Conservation (phyloP, 2,113 vertebrate genomes). For the Serilophus lunatus region DNA sequence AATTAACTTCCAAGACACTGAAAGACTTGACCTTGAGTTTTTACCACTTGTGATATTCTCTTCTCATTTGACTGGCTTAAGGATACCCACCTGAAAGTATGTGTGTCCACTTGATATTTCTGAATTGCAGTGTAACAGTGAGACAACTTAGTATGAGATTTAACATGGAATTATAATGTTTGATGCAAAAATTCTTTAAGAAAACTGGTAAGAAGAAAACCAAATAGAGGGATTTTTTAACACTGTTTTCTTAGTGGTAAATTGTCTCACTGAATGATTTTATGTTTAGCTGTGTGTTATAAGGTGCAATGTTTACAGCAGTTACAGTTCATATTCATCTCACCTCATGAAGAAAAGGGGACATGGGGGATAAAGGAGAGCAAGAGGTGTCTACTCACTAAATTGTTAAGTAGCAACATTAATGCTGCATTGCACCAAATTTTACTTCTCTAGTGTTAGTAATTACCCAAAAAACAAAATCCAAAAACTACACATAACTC, state of each 20-base stretch:
- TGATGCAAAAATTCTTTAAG: not conserved
- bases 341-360: not conserved
- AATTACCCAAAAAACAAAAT: not conserved
- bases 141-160: not conserved
- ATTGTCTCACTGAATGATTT: not conserved
- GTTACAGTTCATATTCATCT: not conserved
- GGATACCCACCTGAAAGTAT: not conserved
- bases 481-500: not conserved
- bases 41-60: not conserved
- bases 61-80: not conserved
- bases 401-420: not conserved
- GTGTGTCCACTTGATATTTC: not conserved
- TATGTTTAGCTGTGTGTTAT: not conserved
- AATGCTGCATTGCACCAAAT: not conserved
- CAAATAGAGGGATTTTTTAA: not conserved
- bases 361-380: not conserved
- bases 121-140: not conserved
- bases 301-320: not conserved
- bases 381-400: not conserved
- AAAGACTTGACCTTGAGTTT: not conserved
- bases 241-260: not conserved
- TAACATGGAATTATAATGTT: not conserved
- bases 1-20: not conserved
- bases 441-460: not conserved
- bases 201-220: not conserved